Conservation (phyloP, 2,113 vertebrate species). For the Megaleporinus macrocephalus region DNA sequence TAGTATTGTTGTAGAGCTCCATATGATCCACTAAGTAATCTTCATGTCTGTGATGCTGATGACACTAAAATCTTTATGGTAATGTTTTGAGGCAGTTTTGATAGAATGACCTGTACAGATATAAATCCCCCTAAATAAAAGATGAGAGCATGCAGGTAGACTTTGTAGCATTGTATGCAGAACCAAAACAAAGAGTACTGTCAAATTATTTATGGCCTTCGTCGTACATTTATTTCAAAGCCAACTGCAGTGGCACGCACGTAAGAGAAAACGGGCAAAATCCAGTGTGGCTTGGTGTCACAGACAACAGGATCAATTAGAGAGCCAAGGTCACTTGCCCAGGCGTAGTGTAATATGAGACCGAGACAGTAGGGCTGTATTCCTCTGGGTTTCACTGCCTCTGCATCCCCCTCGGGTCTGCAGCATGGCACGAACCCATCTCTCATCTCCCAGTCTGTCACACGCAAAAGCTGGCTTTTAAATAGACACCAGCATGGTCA, state of each 20-base stretch:
- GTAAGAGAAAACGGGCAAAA: not conserved
- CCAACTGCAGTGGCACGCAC: not conserved
- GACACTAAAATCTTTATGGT: too few relatives aligned
- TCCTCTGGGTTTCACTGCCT: constrained; percentile 2
- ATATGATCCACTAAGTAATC: too few relatives aligned
- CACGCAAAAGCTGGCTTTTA: not conserved
- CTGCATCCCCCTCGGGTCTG: not conserved
- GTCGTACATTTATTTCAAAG: not conserved
- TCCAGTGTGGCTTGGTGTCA: constrained; percentile 22
- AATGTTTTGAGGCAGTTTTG: too few relatives aligned
- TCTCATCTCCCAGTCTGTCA: constrained; percentile 1
- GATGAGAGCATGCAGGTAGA: too few relatives aligned
- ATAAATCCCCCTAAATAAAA: too few relatives aligned
- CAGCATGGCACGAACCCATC: not conserved
- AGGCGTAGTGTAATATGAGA: constrained; percentile 32
- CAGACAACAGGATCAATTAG: constrained; percentile 28
- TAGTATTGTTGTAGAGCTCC: too few relatives aligned
- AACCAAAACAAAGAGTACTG: not conserved
- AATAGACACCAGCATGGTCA: not conserved
- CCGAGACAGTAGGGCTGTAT: not conserved
- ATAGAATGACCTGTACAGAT: too few relatives aligned
- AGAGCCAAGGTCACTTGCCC: constrained; percentile 46
- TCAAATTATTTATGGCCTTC: not conserved
- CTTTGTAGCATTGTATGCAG: too few relatives aligned
- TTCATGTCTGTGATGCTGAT: too few relatives aligned